Evolutionary conservation across 2,113 vertebrate genomes (phyloP), one percentile per base, ranked within the genome.

Genomic region (Bos taurus): DNA sequence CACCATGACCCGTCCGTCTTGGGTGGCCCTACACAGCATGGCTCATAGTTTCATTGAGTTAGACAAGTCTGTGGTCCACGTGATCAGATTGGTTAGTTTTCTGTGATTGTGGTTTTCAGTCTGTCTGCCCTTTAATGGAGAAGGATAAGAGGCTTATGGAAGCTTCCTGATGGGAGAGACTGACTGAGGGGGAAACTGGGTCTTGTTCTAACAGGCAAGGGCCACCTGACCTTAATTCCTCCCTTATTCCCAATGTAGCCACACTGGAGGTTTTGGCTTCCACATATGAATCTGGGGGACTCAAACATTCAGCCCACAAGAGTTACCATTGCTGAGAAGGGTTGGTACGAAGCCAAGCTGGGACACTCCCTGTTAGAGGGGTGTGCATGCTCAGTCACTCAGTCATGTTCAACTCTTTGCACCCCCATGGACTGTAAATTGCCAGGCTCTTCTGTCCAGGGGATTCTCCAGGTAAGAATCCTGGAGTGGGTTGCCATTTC

Each of bases 361-460:
- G 28, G 36, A 71, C 21, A 25, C 30, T 4, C 13, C 15, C 23
- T 62, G 8, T 48, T 33, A 95, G 74, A 93, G 2, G 8, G 50
- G 5, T 14, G 71, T 26, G 71, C 23, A 13, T 3, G 6, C 71
- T 43, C 21, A 14, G 71, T 40, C 2, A 0, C 36, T 25, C 36
- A 77, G 21, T 77, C 36, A 43, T 23, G 11, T 7, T 25, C 12
- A 14, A 77, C 23, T 77, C 71, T 43, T 43, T 26, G 23, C 1
- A 0, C 2, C 71, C 5, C 36, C 2, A 7, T 6, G 36, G 71
- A 77, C 36, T 14, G 71, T 14, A 7, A 23, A 23, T 19, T 7
- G 11, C 71, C 71, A 77, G 11, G 71, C 71, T 77, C 71, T 26
- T 40, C 36, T 14, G 23, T 43, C 23, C 36, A 43, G 36, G 36